Base-by-base conservation (phyloP, 2,113 vertebrate species). In the Sphaerodactylus townsendi region DNA sequence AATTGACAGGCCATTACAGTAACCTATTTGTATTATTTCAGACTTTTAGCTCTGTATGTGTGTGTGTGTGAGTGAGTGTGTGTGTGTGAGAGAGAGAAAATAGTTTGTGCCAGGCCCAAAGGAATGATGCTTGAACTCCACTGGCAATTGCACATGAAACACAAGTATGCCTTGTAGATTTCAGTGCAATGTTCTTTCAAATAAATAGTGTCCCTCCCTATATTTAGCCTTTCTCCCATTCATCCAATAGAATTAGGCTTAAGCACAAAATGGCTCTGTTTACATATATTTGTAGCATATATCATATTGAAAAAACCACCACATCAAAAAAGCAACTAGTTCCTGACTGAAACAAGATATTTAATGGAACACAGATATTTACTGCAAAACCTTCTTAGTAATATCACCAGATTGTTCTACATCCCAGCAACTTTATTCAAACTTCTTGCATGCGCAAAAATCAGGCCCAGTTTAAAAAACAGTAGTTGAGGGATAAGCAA, bases 401-500 rank as follows among this genome's bases (percentile, higher is more conserved):
- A 89, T 2, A 14, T 86, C 25, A 62, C 28, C 78, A 83, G 46
- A 90, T 91, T 90, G 82, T 86, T 89, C 84, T 69, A 74, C 70
- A 39, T 6, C n/a, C 77, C 75, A 80, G 86, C 73, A 81, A 83
- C 83, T 62, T 92, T 70, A 82, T 73, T n/a, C 81, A 1, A 77
- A 83, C 46, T 70, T 74, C 82, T 85, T 86, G 28, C 33, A 64
- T 56, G 28, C 28, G 30, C 87, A 84, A 89, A 83, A 89, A 64
- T 88, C 85, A 86, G 70, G 84, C 81, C 53, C 37, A 41, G 78
- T 90, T 85, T 13, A 70, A 35, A 88, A 79, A 80, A 82, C 87
- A 76, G 82, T 85, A 86, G 53, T 85, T 87, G 88, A 89, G 77
- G 91, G 79, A 79, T 37, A 89, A 41, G 39, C 79, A 85, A 56